Conservation (phyloP, 2,113 vertebrate species). For the Plectropomus leopardus region DNA sequence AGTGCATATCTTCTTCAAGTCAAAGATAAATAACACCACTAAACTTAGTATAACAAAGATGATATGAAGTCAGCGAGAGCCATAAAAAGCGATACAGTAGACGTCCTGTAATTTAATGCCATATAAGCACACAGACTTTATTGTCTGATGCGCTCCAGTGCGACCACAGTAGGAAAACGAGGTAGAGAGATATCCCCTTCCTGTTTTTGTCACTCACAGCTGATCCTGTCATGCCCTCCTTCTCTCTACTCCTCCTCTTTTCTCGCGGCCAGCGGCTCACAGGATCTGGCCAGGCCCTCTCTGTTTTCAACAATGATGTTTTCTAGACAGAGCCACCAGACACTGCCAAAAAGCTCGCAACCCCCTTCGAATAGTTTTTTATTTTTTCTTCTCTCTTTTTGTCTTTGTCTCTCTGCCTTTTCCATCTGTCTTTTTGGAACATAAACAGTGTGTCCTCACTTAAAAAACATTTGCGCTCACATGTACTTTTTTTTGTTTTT, state of each 20-base stretch:
- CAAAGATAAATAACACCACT: not conserved
- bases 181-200: slow-evolving; percentile 85
- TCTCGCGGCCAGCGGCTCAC: slow-evolving; percentile 62
- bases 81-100: not conserved
- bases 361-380: slow-evolving; percentile 20
- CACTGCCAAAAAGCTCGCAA: slow-evolving; percentile 54
- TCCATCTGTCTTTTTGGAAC: slow-evolving; percentile 19
- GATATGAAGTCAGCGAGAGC: not conserved
- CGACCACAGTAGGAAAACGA: slow-evolving; percentile 80
- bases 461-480: not conserved
- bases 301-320: slow-evolving; percentile 74
- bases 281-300: slow-evolving; percentile 62
- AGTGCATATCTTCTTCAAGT: not conserved
- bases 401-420: slow-evolving; percentile 6
- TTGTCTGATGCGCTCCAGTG: slow-evolving; percentile 69
- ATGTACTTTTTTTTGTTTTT: slow-evolving; percentile 15
- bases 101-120: slow-evolving; percentile 34
- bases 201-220: slow-evolving; percentile 86
- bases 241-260: slow-evolving; percentile 67
- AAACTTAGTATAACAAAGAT: not conserved
- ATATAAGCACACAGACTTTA: slow-evolving; percentile 29
- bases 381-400: not conserved
- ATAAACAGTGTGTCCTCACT: not conserved
- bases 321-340: slow-evolving; percentile 56
- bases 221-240: slow-evolving; percentile 81